Conservation (phyloP, 1,140 invertebrate genomes). For the Berghia stephanieae region DNA sequence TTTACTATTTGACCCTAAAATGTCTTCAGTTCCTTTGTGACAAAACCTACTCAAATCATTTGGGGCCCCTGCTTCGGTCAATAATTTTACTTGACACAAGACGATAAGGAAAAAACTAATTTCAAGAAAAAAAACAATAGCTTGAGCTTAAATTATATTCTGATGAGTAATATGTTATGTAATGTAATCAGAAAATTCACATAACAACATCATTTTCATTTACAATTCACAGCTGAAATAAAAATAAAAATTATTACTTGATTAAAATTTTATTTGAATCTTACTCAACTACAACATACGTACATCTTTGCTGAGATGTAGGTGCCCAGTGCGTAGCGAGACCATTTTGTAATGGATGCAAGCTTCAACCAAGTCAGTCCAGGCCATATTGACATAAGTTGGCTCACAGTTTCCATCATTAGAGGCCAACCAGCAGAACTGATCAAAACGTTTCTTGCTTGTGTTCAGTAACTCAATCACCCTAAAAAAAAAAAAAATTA, state of each 20-base stretch:
- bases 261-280: not conserved
- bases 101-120: too few species aligned
- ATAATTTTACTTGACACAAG: too few species aligned
- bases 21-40: too few species aligned
- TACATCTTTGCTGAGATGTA: not conserved
- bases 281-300: not conserved
- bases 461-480: conserved; percentile 37
- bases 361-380: conserved; percentile 53
- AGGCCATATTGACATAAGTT: conserved; percentile 52
- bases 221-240: not conserved
- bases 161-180: not conserved
- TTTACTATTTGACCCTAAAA: too few species aligned
- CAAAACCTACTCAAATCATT: too few species aligned
- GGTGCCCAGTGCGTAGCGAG: conserved; percentile 32
- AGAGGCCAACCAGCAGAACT: conserved; percentile 43
- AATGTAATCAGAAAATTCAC: not conserved
- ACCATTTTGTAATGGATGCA: conserved; percentile 50
- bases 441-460: conserved; percentile 43
- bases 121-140: not conserved
- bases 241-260: not conserved
- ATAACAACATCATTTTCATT: not conserved
- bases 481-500: conserved; percentile 34
- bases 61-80: too few species aligned
- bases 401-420: conserved; percentile 46
- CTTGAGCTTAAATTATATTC: not conserved